Evolutionary conservation across 2,888 invertebrate species (phyloP), one percentile per base, ranked within the genome.

Genomic region (Drosophila lacicola): DNA sequence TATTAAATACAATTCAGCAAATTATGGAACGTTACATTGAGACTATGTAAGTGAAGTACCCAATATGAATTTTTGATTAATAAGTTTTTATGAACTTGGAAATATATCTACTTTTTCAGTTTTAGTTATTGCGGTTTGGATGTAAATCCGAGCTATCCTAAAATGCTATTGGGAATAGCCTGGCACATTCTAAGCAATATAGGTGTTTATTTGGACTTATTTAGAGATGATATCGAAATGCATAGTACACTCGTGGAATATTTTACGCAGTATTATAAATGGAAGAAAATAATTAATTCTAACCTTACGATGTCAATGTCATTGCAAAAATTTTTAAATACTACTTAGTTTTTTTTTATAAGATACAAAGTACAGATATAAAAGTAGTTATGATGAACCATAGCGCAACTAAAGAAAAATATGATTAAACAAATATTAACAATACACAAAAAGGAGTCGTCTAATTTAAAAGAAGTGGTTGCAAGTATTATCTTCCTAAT

Each of bases 201-300:
- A 8, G 29, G 29, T 29, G 29, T 2, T 29, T 37, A 67, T 37
- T 13, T 53, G 0, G 41, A 56, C 14, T 6, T 19, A 39, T 37
- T 21, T 3, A 42, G 63, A 4, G 61, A 66, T 4, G 61, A 75
- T 29, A 17, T 37, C 13, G 66, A 72, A 2, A 34, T 44, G 6
- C 46, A 55, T 1, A 34, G 62, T 10, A 42, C 44, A 10, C 56
- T 55, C 46, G 42, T 66, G 9, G 63, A 75, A 46, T 56, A 66
- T 10, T 51, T 45, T 45, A 61, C 71, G 19, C 46, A 55, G 6
- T 65, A 71, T 51, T 39, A 55, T 39, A 69, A 66, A 34, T 78
- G 79, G 79, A 75, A 63, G 14, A 58, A 51, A 37, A 34, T 74
- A 11, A 36, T 78, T 37, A 64, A 46, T 14, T 58, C 66, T 0